Base-by-base conservation (phyloP, 2,797 vertebrate species). In the Malacoctenus gilli region DNA sequence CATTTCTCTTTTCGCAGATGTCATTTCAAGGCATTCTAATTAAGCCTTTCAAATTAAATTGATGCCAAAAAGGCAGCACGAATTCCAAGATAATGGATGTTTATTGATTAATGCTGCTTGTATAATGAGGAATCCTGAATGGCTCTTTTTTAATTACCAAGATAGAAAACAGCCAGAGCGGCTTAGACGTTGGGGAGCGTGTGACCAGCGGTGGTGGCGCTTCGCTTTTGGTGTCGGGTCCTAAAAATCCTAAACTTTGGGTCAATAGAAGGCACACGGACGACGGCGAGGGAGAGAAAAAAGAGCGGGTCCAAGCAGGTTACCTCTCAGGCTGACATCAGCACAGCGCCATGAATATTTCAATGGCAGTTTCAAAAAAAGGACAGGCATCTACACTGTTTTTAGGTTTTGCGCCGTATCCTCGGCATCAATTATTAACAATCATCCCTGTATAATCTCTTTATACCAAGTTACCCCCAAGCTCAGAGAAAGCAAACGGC, bases 401-500 rank as follows among this genome's bases (percentile, higher is more conserved):
- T n/a, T 89, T 68, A 75, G 57, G 64, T 70, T 80, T 60, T 2
- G 34, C 63, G 68, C 64, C 52, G 64, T 76, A 78, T 77, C 78
- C 73, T 77, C 63, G 36, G 35, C 71, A 89, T 89, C 11, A 69
- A 85, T 89, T 89, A 89, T 90, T 86, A 69, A 90, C 76, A 59
- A 80, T 71, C 64, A 72, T 46, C 69, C 54, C 59, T 50, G 74
- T 75, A 80, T 85, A 77, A 89, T 78, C 67, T 70, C 75, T 83
- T 85, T 59, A 74, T 81, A 71, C 56, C 35, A 34, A 43, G 58
- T 61, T 64, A 34, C 51, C 57, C 62, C 47, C 40, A 58, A 80
- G 78, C 79, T 49, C 57, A 23, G 38, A n/a, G 59, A 58, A 77
- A 61, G 61, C 40, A 60, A n/a, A 51, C 20, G 54, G 56, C 65